Base-by-base conservation (phyloP, 1,140 invertebrate genomes). In the Heliothis virescens region DNA sequence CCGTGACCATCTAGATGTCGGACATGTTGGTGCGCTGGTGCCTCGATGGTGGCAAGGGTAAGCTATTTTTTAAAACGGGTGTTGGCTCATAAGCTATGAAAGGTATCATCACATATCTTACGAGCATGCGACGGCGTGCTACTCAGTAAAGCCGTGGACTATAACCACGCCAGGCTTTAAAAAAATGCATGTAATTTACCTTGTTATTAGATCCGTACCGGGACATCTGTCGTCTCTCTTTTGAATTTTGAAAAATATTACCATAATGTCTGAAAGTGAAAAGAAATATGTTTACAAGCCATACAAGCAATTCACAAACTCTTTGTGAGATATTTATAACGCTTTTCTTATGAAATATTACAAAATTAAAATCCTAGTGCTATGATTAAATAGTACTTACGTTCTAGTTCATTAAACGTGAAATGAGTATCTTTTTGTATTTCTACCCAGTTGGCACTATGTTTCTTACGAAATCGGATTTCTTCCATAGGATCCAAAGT, bases 401-500 rank as follows among this genome's bases (percentile, higher is more conserved):
- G 87, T 86, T 94, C 93, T 34, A 94, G 73, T 86, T 94, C 93
- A 55, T 93, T 89, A 67, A 93, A 94, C 0, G 80, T 89, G 69
- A 94, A 94, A 83, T 93, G 93, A 2, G 93, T 94, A 3, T 90
- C 87, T 78, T 92, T 93, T 74, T 91, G 90, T 73, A 96, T 89
- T 74, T 94, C 91, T 16, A 91, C 84, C 77, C 95, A 95, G 57
- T 96, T 94, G 0, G 84, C 79, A 15, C 92, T 87, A 79, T 96
- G 88, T 87, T 95, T 95, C 79, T 95, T 95, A 57, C 95, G 90
- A 72, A 95, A 95, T 3, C 95, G 86, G 4, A 95, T 95, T 84
- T 96, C 95, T 85, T 95, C 95, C 95, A 95, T 95, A 29, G 94
- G 91, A 83, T 95, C 95, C 85, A 96, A 89, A 53, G 93, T 89